Evolutionary conservation across 2,888 invertebrate genomes (phyloP).

Genomic region (Dasysyrphus tricinctus): DNA sequence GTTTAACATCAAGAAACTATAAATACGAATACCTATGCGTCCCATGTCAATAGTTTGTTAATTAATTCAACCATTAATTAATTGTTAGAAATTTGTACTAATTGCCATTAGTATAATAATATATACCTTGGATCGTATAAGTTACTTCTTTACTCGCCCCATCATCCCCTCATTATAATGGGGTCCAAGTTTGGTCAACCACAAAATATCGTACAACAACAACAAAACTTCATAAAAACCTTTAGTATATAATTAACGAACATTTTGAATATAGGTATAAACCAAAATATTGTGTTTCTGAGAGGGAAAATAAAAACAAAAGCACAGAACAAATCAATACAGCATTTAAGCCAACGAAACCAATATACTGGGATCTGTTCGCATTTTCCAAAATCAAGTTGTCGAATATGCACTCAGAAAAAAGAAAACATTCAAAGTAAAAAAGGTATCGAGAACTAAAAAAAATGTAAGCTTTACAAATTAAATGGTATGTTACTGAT

Average conservation of each 20-base stretch:
- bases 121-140: not conserved
- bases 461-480: too few relatives aligned
- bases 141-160: not conserved
- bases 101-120: slow-evolving; percentile 55
- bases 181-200: not conserved
- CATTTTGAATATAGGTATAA: not conserved
- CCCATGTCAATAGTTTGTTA: slow-evolving; percentile 20
- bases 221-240: not conserved
- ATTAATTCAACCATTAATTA: slow-evolving; percentile 44
- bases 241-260: slow-evolving; percentile 26
- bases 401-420: not conserved
- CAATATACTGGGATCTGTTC: slow-evolving; percentile 53
- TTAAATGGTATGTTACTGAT: too few relatives aligned
- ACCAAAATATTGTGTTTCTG: not conserved
- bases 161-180: not conserved
- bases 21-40: not conserved
- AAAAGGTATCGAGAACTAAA: not conserved
- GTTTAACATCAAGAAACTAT: slow-evolving; percentile 22
- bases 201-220: slow-evolving; percentile 23
- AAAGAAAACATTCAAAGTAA: not conserved
- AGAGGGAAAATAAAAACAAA: not conserved
- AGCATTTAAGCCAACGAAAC: slow-evolving; percentile 56
- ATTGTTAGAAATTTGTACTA: slow-evolving; percentile 45
- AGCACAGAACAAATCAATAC: slow-evolving; percentile 50
- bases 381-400: slow-evolving; percentile 40